These are phyloP conservation scores for Andrena cerasifolii DNA, from an alignment of 1,140 invertebrate genomes.

Conservation along the genomic window DNA sequence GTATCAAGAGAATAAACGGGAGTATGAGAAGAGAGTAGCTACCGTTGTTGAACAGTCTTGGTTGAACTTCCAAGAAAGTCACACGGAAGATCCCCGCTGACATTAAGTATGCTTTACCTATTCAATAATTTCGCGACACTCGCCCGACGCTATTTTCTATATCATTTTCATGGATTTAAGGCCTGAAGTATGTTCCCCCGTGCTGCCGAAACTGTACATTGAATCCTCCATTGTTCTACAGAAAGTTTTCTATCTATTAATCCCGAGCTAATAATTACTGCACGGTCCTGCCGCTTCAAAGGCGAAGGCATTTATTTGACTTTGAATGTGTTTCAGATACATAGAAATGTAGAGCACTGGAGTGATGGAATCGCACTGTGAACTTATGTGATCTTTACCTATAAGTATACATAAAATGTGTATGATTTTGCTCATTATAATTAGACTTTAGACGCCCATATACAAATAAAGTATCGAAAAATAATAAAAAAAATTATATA, in stretches of 20 bases:
- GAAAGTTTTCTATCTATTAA: background rate
- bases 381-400: constrained; percentile 67
- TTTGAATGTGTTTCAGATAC: constrained; percentile 42
- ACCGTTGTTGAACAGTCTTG: constrained; percentile 87
- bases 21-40: constrained; percentile 88
- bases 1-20: constrained; percentile 86
- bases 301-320: constrained; percentile 18
- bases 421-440: constrained; percentile 59
- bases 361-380: constrained; percentile 43
- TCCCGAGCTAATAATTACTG: background rate
- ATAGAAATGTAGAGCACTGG: constrained; percentile 34
- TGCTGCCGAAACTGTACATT: constrained; percentile 1
- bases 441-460: constrained; percentile 41
- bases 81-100: constrained; percentile 80
- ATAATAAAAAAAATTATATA: constrained; percentile 30
- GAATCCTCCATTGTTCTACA: constrained; percentile 31
- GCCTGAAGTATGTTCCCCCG: background rate
- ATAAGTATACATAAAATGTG: constrained; percentile 53
- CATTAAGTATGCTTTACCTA: constrained; percentile 70
- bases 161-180: constrained; percentile 14
- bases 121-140: background rate
- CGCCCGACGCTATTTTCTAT: background rate
- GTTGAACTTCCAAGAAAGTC: constrained; percentile 83
- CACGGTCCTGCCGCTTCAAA: background rate
- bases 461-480: constrained; percentile 20